Base-by-base conservation (phyloP, 2,113 vertebrate species). In the Pomatostomus ruficeps region DNA sequence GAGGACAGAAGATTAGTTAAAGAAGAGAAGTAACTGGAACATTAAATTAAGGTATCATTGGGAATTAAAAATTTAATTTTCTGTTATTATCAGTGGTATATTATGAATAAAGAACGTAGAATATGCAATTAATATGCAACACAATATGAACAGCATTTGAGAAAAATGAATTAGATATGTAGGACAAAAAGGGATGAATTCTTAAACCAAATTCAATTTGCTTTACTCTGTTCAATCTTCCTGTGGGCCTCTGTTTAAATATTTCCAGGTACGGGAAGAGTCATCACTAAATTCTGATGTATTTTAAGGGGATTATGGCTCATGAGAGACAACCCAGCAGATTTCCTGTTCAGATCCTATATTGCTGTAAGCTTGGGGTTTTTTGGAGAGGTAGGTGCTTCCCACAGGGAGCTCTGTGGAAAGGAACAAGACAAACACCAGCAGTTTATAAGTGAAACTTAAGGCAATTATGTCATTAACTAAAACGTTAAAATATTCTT, bases 51-150 rank as follows among this genome's bases (percentile, higher is more conserved):
- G 92, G 96, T 96, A 96, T 96, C 93, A 73, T 2, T 70, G 94
- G 96, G 96, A 97, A 97, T 96, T 97, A 91, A 94, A 97, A 97
- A 85, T 74, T 95, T 93, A 97, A 97, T 97, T 97, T 95, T 95
- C 66, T 68, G 63, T 95, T 97, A 97, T 96, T 77, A 97, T 89
- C 91, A 91, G 86, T 73, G 91, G 79, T 91, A 96, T 95, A 93
- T 95, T 93, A 95, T 85, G 90, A 96, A 95, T 89, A 94, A 95
- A 96, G 95, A 97, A 95, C 93, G 93, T 0, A 67, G 79, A 91
- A 90, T 93, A 87, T 63, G 90, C 89, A 97, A 97, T 96, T 97
- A 96, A 96, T 87, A 96, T 89, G 73, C 89, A 81, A 93, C 88
- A 96, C 90, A 96, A 96, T 96, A 95, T 40, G 94, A 96, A 90